These are phyloP conservation scores for Pogonocichla stellata DNA, from an alignment of 2,113 vertebrate species.

Conservation along the genomic window DNA sequence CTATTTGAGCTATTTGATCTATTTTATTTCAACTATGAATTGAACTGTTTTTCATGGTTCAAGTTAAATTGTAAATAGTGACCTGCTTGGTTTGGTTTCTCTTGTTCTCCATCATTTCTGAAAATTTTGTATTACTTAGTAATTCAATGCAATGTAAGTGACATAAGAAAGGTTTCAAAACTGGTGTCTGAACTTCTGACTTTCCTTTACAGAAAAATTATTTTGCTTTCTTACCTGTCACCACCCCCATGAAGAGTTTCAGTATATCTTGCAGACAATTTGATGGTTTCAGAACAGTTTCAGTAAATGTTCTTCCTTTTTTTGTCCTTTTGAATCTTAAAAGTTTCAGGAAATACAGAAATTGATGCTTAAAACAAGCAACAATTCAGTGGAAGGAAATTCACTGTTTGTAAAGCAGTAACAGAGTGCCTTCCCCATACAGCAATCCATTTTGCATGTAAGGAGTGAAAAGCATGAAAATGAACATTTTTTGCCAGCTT, in stretches of 20 bases:
- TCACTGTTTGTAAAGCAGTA: neutral
- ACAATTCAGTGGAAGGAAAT: neutral
- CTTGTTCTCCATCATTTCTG: neutral
- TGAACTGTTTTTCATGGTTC: neutral
- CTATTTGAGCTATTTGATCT: neutral
- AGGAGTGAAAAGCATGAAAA: neutral
- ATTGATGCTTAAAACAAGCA: rapidly evolving
- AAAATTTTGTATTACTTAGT: neutral
- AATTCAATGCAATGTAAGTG: neutral
- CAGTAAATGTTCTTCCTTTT: neutral
- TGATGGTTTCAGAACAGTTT: neutral
- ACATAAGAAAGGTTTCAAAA: neutral
- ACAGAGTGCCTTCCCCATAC: neutral
- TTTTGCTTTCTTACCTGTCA: neutral
- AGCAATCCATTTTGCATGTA: neutral
- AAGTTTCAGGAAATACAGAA: neutral
- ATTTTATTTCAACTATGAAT: neutral
- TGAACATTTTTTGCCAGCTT: neutral
- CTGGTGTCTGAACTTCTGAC: neutral
- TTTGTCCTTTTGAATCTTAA: neutral
- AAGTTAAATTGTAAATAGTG: neutral
- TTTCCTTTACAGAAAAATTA: neutral
- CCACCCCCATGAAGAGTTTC: neutral
- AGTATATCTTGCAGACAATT: neutral
- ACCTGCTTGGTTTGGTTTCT: neutral